Conservation (phyloP, 2,797 vertebrate species). For the Streptopelia turtur region DNA sequence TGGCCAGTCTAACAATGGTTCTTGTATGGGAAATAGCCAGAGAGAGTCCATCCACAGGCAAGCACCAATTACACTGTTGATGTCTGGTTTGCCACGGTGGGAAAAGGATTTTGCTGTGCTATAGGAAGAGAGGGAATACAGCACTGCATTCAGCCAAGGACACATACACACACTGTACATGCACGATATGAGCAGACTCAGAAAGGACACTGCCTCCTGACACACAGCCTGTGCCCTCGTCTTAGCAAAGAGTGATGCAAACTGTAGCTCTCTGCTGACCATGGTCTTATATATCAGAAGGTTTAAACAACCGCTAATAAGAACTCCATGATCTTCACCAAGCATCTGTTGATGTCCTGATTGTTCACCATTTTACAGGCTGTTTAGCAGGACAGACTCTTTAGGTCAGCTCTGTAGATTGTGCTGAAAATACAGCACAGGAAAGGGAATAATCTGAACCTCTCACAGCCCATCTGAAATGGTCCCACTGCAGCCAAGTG, state of each 20-base stretch:
- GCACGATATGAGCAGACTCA: not conserved
- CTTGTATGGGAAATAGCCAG: rapidly evolving
- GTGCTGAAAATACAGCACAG: not conserved
- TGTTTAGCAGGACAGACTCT: not conserved
- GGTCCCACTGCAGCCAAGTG: not conserved
- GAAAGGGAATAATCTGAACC: not conserved
- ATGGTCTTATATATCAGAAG: rapidly evolving
- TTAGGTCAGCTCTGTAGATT: not conserved
- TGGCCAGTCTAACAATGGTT: not conserved
- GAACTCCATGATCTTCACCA: not conserved
- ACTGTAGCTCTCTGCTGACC: not conserved
- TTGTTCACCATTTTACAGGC: not conserved
- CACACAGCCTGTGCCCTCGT: not conserved
- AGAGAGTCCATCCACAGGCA: not conserved
- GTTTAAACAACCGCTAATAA: not conserved
- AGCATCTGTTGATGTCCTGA: rapidly evolving
- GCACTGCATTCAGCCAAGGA: not conserved
- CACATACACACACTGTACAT: not conserved
- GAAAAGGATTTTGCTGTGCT: not conserved
- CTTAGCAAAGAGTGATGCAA: not conserved
- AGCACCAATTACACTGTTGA: not conserved
- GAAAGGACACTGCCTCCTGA: not conserved
- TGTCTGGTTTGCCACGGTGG: not conserved
- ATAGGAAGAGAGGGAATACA: not conserved
- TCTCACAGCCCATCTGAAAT: not conserved